Conservation (phyloP, 2,888 invertebrate genomes). For the Aproaerema taeniolella region DNA sequence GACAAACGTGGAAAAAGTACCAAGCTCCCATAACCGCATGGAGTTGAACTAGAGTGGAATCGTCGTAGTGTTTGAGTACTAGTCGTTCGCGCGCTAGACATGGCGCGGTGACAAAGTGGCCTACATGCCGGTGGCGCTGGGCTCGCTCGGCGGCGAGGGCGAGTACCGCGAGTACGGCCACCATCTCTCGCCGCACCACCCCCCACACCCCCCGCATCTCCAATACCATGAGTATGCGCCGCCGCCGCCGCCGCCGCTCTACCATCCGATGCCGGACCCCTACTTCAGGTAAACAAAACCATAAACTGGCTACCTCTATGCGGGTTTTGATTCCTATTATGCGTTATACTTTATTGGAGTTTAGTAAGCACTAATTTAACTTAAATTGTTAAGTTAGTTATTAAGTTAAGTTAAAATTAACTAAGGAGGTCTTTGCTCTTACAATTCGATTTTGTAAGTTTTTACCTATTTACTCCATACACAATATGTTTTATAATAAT, state of each 20-base stretch:
- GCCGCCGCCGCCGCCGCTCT: constrained; percentile 70
- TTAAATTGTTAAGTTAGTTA: no score
- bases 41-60: no score
- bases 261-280: constrained; percentile 63
- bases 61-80: no score
- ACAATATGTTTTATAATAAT: no score
- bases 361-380: no score
- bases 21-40: constrained; percentile 25
- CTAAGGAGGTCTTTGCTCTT: no score
- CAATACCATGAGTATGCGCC: constrained; percentile 78
- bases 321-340: no score
- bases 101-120: constrained; percentile 81
- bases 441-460: no score
- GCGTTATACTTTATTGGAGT: no score
- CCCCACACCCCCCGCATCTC: constrained; percentile 43
- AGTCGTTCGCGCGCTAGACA: constrained; percentile 37
- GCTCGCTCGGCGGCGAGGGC: constrained; percentile 81
- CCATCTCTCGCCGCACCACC: constrained; percentile 70
- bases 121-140: constrained; percentile 81
- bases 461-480: no score
- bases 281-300: constrained; percentile 66
- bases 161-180: constrained; percentile 73
- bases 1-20: constrained; percentile 24
- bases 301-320: no score
- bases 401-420: no score